These are phyloP conservation scores for Acleris laterana DNA, from an alignment of 2,888 invertebrate genomes.

Conservation along the genomic window DNA sequence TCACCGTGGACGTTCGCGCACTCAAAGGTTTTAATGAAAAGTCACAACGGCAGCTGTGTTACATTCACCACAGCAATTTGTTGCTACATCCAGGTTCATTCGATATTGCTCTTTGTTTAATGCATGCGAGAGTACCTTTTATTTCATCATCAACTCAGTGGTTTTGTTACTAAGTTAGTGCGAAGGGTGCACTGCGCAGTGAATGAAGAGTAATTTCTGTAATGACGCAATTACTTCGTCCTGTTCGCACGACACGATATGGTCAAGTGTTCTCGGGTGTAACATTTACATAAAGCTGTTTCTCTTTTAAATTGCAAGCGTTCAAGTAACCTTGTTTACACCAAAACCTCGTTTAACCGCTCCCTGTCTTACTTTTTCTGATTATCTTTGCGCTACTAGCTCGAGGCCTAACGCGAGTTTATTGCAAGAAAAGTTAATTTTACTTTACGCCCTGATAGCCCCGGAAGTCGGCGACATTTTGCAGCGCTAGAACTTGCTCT, in stretches of 20 bases:
- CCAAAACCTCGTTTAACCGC: conserved; percentile 38
- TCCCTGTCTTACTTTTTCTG: conserved; percentile 43
- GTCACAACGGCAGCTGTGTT: conserved; percentile 51
- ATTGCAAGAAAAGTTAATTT: conserved; percentile 35
- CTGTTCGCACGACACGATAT: conserved; percentile 54
- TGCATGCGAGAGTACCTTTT: conserved; percentile 45
- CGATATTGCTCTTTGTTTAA: conserved; percentile 47
- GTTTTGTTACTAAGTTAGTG: conserved; percentile 58
- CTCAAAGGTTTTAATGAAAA: conserved; percentile 51
- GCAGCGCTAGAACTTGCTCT: conserved; percentile 14
- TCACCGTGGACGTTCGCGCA: neutral
- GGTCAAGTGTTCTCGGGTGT: conserved; percentile 58
- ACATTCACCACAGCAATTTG: conserved; percentile 58
- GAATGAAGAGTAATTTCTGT: conserved; percentile 58
- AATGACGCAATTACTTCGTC: conserved; percentile 68
- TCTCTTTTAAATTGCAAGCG: conserved; percentile 40
- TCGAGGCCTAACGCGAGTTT: conserved; percentile 28
- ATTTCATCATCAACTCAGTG: conserved; percentile 33
- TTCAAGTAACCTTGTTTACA: conserved; percentile 48
- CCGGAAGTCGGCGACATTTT: conserved; percentile 11
- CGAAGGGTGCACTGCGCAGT: conserved; percentile 51
- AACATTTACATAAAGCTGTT: conserved; percentile 60
- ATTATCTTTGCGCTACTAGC: conserved; percentile 42
- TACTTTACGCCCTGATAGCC: conserved; percentile 29
- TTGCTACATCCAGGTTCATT: conserved; percentile 37